Conservation (phyloP, 2,888 invertebrate genomes). For the Mactromeris polynyma region DNA sequence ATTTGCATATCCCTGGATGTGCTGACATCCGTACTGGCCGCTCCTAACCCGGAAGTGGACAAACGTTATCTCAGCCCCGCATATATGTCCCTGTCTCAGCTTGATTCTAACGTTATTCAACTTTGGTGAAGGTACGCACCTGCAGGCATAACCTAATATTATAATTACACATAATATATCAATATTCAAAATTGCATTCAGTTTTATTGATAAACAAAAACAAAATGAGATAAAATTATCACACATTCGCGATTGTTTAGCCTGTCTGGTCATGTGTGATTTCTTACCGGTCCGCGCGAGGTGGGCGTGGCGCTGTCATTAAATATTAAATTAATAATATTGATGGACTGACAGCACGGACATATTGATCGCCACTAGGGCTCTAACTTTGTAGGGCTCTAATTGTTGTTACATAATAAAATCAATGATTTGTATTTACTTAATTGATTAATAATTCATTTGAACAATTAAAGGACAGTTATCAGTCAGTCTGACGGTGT, state of each 20-base stretch:
- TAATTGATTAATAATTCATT: background rate
- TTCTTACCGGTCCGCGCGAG: constrained; percentile 38
- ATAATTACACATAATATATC: no score
- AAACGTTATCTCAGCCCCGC: no score
- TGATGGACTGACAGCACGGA: background rate
- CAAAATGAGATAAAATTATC: background rate
- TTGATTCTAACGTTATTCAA: no score
- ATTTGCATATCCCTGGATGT: no score
- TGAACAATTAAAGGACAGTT: background rate
- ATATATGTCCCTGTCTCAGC: no score
- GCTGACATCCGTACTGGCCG: no score
- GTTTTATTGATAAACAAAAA: background rate
- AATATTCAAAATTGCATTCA: no score
- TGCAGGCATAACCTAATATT: no score
- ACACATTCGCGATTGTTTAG: background rate
- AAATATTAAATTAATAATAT: background rate
- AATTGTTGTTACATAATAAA: background rate
- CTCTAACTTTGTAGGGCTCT: background rate
- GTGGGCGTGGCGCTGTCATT: constrained; percentile 32
- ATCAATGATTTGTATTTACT: background rate
- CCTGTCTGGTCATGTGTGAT: background rate
- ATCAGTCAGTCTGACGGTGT: background rate
- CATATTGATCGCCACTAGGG: background rate
- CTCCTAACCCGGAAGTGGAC: no score
- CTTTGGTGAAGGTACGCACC: no score